phyloP scores from a whole-genome alignment of 2,888 invertebrate genomes.

The Yponomeuta sedellus region DNA sequence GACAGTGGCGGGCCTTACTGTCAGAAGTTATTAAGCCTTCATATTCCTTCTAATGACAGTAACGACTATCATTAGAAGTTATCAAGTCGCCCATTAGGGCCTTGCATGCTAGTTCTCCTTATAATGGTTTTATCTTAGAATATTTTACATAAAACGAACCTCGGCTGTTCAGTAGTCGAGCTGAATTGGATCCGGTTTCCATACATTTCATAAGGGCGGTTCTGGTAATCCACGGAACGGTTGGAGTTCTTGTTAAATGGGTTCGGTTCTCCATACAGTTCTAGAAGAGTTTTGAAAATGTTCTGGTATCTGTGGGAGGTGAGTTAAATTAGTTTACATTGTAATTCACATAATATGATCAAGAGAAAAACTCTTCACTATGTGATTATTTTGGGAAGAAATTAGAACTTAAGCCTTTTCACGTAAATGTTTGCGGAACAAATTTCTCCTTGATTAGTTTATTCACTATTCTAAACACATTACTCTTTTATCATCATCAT shows the following conservation, averaged over 20 bases:
- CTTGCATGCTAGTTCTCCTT: too few relatives aligned
- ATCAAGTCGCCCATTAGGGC: too few relatives aligned
- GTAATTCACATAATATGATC: background rate
- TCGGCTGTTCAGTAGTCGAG: conserved; percentile 42
- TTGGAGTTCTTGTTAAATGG: conserved; percentile 49
- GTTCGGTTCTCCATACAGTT: conserved; percentile 72
- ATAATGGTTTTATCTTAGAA: background rate
- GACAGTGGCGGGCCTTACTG: too few relatives aligned
- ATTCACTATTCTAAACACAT: too few relatives aligned
- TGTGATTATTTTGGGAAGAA: too few relatives aligned
- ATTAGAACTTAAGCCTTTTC: too few relatives aligned
- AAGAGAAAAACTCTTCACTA: background rate
- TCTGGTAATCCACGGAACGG: conserved; percentile 35
- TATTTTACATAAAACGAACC: conserved; percentile 24
- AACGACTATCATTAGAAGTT: too few relatives aligned
- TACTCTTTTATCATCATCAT: too few relatives aligned
- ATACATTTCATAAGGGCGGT: conserved; percentile 36
- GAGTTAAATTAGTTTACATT: background rate
- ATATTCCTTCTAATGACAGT: too few relatives aligned
- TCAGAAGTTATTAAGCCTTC: too few relatives aligned
- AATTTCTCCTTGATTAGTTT: too few relatives aligned
- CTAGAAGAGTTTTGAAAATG: conserved; percentile 78
- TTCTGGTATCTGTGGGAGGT: conserved; percentile 75
- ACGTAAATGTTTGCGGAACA: too few relatives aligned
- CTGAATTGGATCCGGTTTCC: conserved; percentile 31